These are phyloP conservation scores for Conistra vaccinii DNA, from an alignment of 2,888 invertebrate genomes.

Conservation along the genomic window DNA sequence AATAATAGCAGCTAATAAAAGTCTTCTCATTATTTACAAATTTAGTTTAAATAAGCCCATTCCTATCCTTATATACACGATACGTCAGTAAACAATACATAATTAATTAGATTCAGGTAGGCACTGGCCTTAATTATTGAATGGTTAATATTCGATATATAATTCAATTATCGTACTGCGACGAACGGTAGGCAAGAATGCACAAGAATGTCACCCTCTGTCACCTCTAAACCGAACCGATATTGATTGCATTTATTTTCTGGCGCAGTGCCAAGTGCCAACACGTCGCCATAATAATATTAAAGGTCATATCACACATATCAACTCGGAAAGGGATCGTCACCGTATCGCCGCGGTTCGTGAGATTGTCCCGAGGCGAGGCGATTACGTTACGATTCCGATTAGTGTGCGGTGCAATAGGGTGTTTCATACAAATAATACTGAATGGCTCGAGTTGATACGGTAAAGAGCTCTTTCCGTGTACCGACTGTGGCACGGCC, in stretches of 20 bases:
- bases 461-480: no score
- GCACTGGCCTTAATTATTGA: not conserved
- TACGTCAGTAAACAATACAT: not conserved
- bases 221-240: constrained; percentile 10
- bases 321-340: no score
- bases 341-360: no score
- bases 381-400: no score
- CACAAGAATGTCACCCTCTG: no score
- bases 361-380: no score
- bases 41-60: constrained; percentile 21
- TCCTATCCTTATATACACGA: not conserved
- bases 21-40: constrained; percentile 40
- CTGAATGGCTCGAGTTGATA: no score
- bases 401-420: no score
- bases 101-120: not conserved
- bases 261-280: constrained; percentile 32
- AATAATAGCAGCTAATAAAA: constrained; percentile 54
- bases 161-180: not conserved
- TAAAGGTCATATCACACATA: no score
- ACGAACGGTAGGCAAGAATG: constrained; percentile 1
- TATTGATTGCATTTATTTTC: constrained; percentile 26
- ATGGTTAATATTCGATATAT: not conserved
- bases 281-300: constrained; percentile 3
- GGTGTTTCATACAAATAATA: no score
- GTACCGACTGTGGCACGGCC: no score